Evolutionary conservation across 2,797 vertebrate genomes (phyloP), one percentile per base, ranked within the genome.

Genomic region (Apogon hyalosoma): DNA sequence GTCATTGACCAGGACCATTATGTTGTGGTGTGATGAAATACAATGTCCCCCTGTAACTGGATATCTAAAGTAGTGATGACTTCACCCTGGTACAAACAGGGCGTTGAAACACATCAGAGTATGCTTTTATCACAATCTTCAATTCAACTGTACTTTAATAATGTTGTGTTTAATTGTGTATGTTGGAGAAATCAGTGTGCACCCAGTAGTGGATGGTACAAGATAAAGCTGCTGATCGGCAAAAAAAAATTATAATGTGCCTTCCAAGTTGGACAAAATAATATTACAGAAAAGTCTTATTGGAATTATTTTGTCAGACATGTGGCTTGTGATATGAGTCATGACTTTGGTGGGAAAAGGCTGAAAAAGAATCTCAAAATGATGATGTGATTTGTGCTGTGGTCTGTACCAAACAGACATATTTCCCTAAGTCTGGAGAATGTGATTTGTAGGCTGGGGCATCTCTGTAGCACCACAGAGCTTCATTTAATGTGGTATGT

Each of bases 41-140:
- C 63, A 47, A 13, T 48, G 52, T 55, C 7, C 40, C 41, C 16
- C 24, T 75, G 71, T 77, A 60, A 83, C 46, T 51, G 11, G 52
- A 86, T 77, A 54, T 63, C 47, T 43, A 14, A 68, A 61, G 71
- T 57, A 41, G 59, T 1, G 5, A 14, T 56, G 63, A 51, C 70
- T 61, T 40, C 11, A 52, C 42, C n/a, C 40, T 24, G 31, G 21
- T 63, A 61, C 61, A 56, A 36, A 66, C 19, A 60, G 14, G 40
- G 57, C 59, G 54, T 38, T 14, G 50, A 55, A 36, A 59, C 38
- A 24, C 5, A 48, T 75, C 67, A 60, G 28, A 59, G 46, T 55
- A 15, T 65, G 56, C 73, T 63, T 57, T 73, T 45, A 73, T 67
- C 48, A 61, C 3, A 40, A 36, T 28, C 2, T 5, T 28, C 4